A percentile compares a stretch with the other conserved stretches of the same genome.
Evolutionary conservation across 2,888 invertebrate genomes (phyloP).

Genomic region (Agrilus cyanescens): DNA sequence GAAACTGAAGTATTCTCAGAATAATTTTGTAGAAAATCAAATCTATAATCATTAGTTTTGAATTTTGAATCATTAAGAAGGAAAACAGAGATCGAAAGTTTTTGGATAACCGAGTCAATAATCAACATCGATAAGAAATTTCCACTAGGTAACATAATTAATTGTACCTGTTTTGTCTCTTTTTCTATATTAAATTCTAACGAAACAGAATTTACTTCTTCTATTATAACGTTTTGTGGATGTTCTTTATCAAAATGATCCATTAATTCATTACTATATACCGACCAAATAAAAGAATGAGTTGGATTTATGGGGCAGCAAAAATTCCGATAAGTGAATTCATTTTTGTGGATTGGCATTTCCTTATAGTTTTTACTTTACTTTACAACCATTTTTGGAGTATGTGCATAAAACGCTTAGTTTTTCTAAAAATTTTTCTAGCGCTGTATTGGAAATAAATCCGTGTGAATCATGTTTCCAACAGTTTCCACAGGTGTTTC

Average conservation of each 20-base stretch:
- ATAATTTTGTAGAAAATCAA: no score
- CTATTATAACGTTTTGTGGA: constrained; percentile 22
- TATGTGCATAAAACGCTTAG: constrained; percentile 23
- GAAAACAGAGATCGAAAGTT: no score
- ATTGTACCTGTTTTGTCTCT: constrained; percentile 17
- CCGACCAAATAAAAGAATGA: constrained; percentile 21
- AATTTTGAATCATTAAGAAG: no score
- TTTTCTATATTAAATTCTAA: constrained; percentile 22
- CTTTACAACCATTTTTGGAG: constrained; percentile 20
- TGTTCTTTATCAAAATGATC: constrained; percentile 24
- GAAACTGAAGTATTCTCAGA: no score
- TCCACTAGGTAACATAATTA: constrained; percentile 22
- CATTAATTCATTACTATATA: constrained; percentile 20
- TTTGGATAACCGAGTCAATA: constrained; percentile 9
- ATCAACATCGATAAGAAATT: constrained; percentile 22
- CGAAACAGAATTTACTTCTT: constrained; percentile 20
- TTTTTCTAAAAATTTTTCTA: constrained; percentile 20
- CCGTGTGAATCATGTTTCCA: constrained; percentile 11
- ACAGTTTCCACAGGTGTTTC: constrained; percentile 25
- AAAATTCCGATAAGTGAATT: constrained; percentile 20
- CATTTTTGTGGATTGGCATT: constrained; percentile 17
- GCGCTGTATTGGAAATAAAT: constrained; percentile 17
- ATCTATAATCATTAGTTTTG: no score
- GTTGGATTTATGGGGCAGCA: constrained; percentile 17
- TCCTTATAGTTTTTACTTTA: constrained; percentile 16